Conservation (phyloP, 2,797 vertebrate genomes). For the Varecia variegata region DNA sequence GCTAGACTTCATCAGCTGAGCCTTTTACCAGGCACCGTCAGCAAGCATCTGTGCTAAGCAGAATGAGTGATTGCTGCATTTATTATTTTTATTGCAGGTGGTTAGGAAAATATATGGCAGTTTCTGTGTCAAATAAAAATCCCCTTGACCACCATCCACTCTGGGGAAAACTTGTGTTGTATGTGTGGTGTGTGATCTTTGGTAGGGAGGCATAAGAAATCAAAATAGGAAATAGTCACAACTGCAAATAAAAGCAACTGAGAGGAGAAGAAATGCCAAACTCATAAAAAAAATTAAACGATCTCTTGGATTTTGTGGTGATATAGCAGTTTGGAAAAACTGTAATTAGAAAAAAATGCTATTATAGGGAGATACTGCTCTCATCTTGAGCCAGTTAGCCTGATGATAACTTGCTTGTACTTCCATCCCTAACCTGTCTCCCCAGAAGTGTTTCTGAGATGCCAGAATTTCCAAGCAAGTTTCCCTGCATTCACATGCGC, state of each 20-base stretch:
- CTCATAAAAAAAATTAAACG: constrained; percentile 53
- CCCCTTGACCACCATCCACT: constrained; percentile 44
- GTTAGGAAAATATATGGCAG: constrained; percentile 68
- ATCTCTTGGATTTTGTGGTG: constrained; percentile 46
- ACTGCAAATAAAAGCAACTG: constrained; percentile 61
- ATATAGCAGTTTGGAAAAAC: constrained; percentile 46
- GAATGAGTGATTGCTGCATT: constrained; percentile 56
- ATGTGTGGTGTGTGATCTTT: background rate
- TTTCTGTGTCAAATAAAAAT: constrained; percentile 74
- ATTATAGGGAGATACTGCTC: background rate
- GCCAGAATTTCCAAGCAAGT: constrained; percentile 4
- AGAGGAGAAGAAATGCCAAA: constrained; percentile 53
- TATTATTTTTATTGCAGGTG: constrained; percentile 72
- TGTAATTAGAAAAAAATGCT: background rate
- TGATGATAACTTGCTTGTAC: background rate
- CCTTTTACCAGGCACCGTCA: constrained; percentile 35
- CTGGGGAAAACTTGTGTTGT: constrained; percentile 39
- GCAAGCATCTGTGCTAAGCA: constrained; percentile 46
- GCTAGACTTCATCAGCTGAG: background rate
- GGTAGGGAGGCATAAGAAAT: constrained; percentile 4
- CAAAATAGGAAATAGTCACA: constrained; percentile 49
- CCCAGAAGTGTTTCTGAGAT: constrained; percentile 3
- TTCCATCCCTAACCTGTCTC: background rate
- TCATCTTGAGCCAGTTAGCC: background rate
- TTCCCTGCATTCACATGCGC: background rate